Conservation (phyloP, 2,113 vertebrate species). For the Mustelus asterias region DNA sequence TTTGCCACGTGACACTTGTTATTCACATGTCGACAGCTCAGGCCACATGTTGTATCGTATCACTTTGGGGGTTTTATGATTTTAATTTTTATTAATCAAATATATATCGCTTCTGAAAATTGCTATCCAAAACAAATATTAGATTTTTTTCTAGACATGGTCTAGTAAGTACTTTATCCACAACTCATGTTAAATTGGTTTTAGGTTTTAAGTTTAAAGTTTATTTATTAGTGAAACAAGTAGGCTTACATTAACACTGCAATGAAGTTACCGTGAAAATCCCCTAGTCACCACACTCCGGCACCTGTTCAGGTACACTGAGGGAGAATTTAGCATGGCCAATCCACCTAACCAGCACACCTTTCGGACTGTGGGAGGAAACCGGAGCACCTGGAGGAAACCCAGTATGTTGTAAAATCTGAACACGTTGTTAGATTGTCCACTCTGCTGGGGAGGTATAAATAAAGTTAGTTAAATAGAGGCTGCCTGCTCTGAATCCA, state of each 20-base stretch:
- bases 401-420: background rate
- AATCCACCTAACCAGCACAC: too few species aligned
- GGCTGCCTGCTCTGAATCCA: background rate
- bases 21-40: background rate
- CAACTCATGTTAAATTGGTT: background rate
- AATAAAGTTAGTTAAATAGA: too few species aligned
- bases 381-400: too few species aligned
- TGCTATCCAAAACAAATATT: background rate
- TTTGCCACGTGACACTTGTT: background rate
- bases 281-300: too few species aligned
- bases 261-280: too few species aligned
- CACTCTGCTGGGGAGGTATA: background rate
- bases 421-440: background rate
- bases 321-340: too few species aligned
- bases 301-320: too few species aligned
- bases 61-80: background rate
- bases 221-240: too few species aligned
- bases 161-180: background rate
- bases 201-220: too few species aligned
- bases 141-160: background rate
- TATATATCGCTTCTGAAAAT: background rate
- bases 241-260: too few species aligned
- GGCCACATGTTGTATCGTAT: background rate
- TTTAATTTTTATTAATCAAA: background rate
- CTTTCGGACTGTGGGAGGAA: too few species aligned